phyloP scores from a whole-genome alignment of 2,797 vertebrate species.

The Aphelocoma californica region DNA sequence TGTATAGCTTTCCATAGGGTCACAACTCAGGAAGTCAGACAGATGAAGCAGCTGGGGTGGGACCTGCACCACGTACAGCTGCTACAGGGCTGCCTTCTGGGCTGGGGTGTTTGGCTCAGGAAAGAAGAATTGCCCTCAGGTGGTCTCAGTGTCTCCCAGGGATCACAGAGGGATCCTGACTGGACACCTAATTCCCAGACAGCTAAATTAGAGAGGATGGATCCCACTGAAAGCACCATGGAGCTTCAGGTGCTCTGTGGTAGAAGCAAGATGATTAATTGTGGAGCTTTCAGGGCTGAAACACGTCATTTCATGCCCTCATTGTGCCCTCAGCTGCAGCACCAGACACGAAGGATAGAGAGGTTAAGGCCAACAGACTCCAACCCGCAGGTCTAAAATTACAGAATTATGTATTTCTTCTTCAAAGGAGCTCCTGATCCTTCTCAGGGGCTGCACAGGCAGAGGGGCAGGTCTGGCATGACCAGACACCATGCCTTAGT shows the following conservation, averaged over 20 bases:
- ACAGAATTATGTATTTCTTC: background rate
- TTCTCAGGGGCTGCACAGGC: background rate
- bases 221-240: background rate
- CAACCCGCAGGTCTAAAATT: background rate
- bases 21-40: background rate
- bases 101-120: background rate
- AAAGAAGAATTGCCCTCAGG: background rate
- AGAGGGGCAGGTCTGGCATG: background rate
- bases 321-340: background rate
- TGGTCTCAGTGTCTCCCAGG: background rate
- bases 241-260: background rate
- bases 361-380: background rate
- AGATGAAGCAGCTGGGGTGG: background rate
- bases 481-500: rapidly evolving
- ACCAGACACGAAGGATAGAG: background rate
- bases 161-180: background rate
- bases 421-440: background rate
- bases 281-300: background rate
- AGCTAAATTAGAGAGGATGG: background rate
- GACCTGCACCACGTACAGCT: background rate
- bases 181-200: background rate
- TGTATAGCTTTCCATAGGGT: background rate
- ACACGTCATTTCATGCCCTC: background rate
- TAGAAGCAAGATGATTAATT: background rate
- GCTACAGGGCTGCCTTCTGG: background rate